A percentile compares a stretch with the other conserved stretches of the same genome.
Conservation (phyloP, 2,113 vertebrate species). For the Ctenomys sociabilis region DNA sequence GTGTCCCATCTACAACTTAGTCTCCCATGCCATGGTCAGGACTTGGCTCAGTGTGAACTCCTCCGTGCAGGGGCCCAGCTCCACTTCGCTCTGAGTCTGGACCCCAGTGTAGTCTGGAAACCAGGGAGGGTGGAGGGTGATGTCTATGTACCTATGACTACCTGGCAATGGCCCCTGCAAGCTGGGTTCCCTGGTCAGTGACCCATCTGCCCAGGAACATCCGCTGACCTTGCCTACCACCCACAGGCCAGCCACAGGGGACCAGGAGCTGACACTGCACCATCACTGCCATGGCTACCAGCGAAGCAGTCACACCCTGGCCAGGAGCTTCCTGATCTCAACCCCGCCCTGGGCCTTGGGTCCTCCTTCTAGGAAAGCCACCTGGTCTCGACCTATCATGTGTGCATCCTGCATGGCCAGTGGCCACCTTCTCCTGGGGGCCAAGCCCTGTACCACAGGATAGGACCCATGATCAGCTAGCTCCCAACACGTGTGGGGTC, state of each 20-base stretch:
- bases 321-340: neutral
- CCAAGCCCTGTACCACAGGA: neutral
- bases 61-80: neutral
- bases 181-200: neutral
- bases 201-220: neutral
- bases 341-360: neutral
- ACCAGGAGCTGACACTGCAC: neutral
- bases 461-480: neutral
- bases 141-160: neutral
- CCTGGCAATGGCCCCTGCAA: neutral
- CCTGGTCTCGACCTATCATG: too few species aligned
- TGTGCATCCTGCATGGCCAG: neutral
- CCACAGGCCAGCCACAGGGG: neutral
- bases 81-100: neutral
- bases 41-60: too few species aligned
- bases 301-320: accelerated
- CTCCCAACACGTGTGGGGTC: neutral
- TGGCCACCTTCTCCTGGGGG: neutral
- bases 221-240: neutral
- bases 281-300: neutral
- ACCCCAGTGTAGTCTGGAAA: neutral
- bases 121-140: neutral
- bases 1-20: neutral
- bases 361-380: neutral
- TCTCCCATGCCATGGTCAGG: neutral